Evolutionary conservation across 1,140 invertebrate genomes (phyloP), one percentile per base, ranked within the genome.

Genomic region (Cyclina sinensis): DNA sequence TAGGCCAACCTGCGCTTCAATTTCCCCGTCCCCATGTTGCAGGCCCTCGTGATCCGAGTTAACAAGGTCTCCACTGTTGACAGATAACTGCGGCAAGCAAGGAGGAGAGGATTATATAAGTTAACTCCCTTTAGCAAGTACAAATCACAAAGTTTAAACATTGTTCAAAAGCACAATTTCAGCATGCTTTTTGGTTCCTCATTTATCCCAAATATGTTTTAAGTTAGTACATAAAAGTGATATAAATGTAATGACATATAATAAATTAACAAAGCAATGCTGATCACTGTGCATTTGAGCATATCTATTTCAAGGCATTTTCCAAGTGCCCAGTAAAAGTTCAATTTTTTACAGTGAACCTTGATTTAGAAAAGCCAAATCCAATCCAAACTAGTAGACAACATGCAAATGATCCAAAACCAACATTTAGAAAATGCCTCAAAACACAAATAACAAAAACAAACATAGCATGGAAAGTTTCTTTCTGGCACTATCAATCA

Each of bases 1-100:
- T 39, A 51, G 65, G 57, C 62, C 76, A 43, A 32, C 83, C 59
- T 73, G 37, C 78, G 39, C 65, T 88, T 78, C 90, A 90, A 87
- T 91, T 62, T 68, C 85, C n/a, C 83, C 91, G 51, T 92, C 93
- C 80, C 90, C 89, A 74, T 91, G 88, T 84, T 93, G 92, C n/a
- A 92, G 78, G 27, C 92, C 92, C 78, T 94, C 93, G 65, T 90
- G 90, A 62, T 92, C 93, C 73, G 88, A 89, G 90, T 89, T 90
- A 14, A 94, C 82, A 43, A 94, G 85, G 89, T 94, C 94, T 46
- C 94, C 94, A 90, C 94, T 94, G 88, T 94, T 91, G 68, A 94
- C 93, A 16, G 94, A 94, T 80, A 94, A 85, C 62, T 93, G 94
- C 46, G 74, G 46, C 74, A 78, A 78, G 74, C 74, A 78, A 78